Evolutionary conservation across 2,797 vertebrate species (phyloP), one percentile per base, ranked within the genome.

Genomic region (Chiroxiphia lanceolata): DNA sequence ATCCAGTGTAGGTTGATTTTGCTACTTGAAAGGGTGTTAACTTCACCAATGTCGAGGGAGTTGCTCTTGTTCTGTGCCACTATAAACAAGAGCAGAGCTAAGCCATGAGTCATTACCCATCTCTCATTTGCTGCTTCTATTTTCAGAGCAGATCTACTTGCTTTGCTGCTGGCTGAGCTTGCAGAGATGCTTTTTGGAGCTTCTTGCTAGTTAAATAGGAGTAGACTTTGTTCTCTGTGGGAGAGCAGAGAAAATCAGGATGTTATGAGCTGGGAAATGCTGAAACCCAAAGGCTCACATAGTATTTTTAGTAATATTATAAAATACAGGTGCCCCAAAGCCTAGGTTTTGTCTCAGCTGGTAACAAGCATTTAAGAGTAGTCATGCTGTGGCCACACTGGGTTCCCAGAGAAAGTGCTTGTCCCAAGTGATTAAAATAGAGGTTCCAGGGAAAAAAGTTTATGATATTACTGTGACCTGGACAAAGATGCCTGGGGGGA

Each of bases 61-160:
- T 92, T 92, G 36, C 70, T 95, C 80, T 64, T 94, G 70, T 74
- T 95, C 94, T 93, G 56, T 94, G 86, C 80, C 93, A 87, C 74
- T 92, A 29, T 87, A 93, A 95, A 90, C 83, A 94, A 91, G 33
- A 94, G 53, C 85, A 87, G 80, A 93, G 38, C 83, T 87, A 81
- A 95, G 60, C 31, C 0, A 0, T 93, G 88, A 96, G 85, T 95
- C 94, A 94, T 82, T 50, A 70, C 40, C 56, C 11, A 2, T 77
- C 87, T 90, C 45, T 80, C 67, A 87, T 80, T 36, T 71, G 34
- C 80, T 83, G 74, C 81, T 94, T 82, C 93, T 96, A 94, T 94
- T 96, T 96, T 95, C 93, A 93, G 93, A 82, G 70, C 59, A 87
- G 74, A 89, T 83, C 83, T 96, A 50, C 68, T 86, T 83, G 69